A percentile compares a stretch with the other conserved stretches of the same genome.
Conservation (phyloP, 2,888 invertebrate species). For the Phymatocera aterrima region DNA sequence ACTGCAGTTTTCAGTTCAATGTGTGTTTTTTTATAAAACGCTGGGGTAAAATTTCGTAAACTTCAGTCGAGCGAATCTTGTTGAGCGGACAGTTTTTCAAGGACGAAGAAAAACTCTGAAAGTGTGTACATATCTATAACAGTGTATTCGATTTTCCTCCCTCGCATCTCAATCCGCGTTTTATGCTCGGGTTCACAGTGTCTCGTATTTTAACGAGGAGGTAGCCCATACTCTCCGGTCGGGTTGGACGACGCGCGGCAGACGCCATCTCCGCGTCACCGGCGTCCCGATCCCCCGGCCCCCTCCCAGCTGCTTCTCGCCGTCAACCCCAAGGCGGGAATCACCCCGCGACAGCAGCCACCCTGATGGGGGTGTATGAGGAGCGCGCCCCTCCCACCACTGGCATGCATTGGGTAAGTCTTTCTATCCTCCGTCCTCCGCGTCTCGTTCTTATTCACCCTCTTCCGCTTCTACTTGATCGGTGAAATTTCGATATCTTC, state of each 20-base stretch:
- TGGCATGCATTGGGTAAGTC: constrained; percentile 93
- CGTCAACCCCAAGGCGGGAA: constrained; percentile 72
- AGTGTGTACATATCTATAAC: no score
- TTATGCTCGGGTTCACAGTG: constrained; percentile 34
- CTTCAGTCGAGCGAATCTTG: no score
- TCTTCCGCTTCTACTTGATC: no score
- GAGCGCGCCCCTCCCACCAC: constrained; percentile 86
- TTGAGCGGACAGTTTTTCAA: no score
- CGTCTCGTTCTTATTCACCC: constrained; percentile 34
- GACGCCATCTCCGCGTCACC: constrained; percentile 75
- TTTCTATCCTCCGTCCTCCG: constrained; percentile 44
- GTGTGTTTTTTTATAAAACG: no score
- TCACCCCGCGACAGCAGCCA: constrained; percentile 73
- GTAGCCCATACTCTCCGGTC: constrained; percentile 48
- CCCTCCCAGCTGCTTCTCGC: constrained; percentile 71
- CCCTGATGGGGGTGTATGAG: constrained; percentile 95
- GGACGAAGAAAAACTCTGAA: no score
- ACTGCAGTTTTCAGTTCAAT: no score
- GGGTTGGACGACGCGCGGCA: constrained; percentile 61
- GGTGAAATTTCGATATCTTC: no score
- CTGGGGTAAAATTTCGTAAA: no score
- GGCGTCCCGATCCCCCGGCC: constrained; percentile 75
- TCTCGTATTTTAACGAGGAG: constrained; percentile 47
- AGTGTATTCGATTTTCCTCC: no score
- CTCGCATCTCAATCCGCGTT: no score